phyloP scores from a whole-genome alignment of 1,140 invertebrate genomes.

The Eurosta solidaginis region DNA sequence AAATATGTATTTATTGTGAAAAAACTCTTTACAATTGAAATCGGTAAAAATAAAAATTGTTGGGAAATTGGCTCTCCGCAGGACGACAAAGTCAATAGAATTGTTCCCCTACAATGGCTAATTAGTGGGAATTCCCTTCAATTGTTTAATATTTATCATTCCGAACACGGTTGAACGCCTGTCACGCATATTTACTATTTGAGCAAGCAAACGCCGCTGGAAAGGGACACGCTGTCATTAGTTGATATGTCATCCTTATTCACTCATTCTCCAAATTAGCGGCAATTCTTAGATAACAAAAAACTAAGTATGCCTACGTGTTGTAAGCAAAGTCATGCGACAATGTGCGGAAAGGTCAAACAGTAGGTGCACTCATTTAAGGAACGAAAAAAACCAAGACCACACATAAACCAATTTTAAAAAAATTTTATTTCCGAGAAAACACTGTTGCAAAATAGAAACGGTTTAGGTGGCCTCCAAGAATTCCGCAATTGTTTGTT shows the following conservation, averaged over 20 bases:
- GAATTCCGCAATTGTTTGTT: too few species aligned
- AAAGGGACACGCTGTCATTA: neutral
- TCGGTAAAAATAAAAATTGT: neutral
- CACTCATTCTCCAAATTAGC: neutral
- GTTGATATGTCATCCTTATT: neutral
- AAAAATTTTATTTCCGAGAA: neutral
- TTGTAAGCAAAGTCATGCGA: neutral
- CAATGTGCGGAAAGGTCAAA: neutral
- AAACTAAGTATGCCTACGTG: neutral
- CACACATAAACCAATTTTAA: neutral
- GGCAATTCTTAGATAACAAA: neutral
- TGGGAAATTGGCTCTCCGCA: neutral
- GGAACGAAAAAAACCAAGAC: neutral
- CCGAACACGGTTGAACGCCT: neutral
- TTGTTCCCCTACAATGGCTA: neutral
- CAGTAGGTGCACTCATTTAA: neutral
- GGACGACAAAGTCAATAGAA: neutral
- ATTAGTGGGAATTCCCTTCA: constrained; percentile 8
- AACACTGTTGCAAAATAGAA: too few species aligned
- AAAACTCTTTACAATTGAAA: neutral
- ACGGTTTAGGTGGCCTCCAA: too few species aligned
- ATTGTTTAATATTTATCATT: neutral
- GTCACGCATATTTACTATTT: neutral
- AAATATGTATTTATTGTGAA: neutral
- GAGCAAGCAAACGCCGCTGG: neutral